Conservation (phyloP, 2,113 vertebrate species). For the Ceyx cyanopectus region DNA sequence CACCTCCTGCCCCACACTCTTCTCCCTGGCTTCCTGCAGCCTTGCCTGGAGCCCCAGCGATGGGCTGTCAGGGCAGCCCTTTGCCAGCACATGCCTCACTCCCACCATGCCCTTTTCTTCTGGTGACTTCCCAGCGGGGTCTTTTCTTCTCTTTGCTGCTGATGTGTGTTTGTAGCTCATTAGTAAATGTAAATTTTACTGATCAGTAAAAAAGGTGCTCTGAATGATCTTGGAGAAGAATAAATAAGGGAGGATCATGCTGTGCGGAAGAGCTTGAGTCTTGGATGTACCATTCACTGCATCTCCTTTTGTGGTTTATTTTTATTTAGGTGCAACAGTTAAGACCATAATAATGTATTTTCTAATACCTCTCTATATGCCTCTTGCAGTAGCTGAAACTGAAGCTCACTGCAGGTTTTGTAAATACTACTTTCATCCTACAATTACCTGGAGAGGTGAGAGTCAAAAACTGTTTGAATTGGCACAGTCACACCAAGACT, state of each 20-base stretch:
- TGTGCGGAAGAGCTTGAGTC: not conserved
- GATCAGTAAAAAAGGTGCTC: not conserved
- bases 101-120: not conserved
- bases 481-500: not conserved
- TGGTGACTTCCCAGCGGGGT: not conserved
- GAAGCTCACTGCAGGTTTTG: not conserved
- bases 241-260: not conserved
- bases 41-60: not conserved
- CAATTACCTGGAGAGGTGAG: not conserved
- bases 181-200: not conserved
- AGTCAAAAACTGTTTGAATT: not conserved
- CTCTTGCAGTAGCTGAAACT: not conserved
- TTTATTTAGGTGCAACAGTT: not conserved
- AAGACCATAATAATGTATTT: not conserved
- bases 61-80: not conserved
- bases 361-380: not conserved
- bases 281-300: not conserved
- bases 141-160: not conserved
- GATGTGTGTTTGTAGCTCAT: not conserved
- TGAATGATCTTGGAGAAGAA: not conserved
- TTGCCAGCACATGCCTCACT: rapidly evolving
- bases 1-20: not conserved
- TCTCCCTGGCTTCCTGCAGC: not conserved
- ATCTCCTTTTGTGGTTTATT: not conserved
- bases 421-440: not conserved